These are phyloP conservation scores for Parnassius glacialis DNA, from an alignment of 2,888 invertebrate genomes.

Conservation along the genomic window DNA sequence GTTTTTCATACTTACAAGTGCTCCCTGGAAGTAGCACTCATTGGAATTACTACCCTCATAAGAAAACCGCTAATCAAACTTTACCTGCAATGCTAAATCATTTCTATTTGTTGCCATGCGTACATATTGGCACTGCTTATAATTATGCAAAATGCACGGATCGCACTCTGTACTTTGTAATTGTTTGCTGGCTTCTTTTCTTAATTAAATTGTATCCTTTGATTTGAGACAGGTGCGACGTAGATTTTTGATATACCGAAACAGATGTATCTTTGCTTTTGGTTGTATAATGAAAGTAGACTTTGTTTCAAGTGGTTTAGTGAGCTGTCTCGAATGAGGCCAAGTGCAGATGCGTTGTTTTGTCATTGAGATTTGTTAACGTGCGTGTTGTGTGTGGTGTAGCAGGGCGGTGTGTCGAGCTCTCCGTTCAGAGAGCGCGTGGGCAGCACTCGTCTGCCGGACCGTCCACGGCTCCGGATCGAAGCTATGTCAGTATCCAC, in stretches of 20 bases:
- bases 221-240: constrained; percentile 2
- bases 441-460: constrained; percentile 92
- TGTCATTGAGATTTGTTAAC: constrained; percentile 40
- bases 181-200: constrained; percentile 70
- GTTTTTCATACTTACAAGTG: constrained; percentile 9
- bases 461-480: constrained; percentile 94
- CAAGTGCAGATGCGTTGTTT: constrained; percentile 12
- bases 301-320: constrained; percentile 12
- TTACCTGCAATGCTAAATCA: constrained; percentile 3
- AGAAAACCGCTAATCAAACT: constrained; percentile 10
- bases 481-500: constrained; percentile 78
- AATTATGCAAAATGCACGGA: constrained; percentile 66
- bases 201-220: constrained; percentile 38
- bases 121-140: constrained; percentile 74
- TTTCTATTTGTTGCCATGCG: constrained; percentile 43
- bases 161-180: constrained; percentile 59
- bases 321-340: constrained; percentile 4
- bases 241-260: constrained; percentile 5
- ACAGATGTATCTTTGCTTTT: constrained; percentile 10
- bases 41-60: constrained; percentile 8
- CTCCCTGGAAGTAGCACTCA: constrained; percentile 3
- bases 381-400: constrained; percentile 64
- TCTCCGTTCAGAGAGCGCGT: constrained; percentile 94
- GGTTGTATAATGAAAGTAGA: constrained; percentile 11
- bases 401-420: constrained; percentile 82